Conservation (phyloP, 1,140 invertebrate species). For the Acromyrmex charruanus region DNA sequence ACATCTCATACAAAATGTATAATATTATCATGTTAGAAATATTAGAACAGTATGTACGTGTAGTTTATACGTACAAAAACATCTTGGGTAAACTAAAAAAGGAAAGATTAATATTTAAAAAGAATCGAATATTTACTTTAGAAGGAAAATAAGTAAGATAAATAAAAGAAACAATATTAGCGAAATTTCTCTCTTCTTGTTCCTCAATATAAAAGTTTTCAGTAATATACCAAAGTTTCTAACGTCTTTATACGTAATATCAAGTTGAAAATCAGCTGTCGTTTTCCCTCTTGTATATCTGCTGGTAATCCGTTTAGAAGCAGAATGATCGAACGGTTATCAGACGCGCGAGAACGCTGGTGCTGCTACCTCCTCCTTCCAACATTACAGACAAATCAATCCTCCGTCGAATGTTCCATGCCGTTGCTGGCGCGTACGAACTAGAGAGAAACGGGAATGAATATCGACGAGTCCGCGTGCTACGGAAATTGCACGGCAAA, state of each 20-base stretch:
- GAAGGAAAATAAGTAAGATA: too few species aligned
- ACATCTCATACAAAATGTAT: background rate
- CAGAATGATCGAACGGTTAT: slow-evolving; percentile 54
- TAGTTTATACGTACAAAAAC: background rate
- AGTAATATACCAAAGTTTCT: background rate
- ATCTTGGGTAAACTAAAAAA: background rate
- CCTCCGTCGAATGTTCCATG: slow-evolving; percentile 59
- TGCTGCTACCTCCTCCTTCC: slow-evolving; percentile 22
- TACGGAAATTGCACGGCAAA: slow-evolving; percentile 68
- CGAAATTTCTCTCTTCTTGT: background rate
- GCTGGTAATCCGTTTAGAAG: slow-evolving; percentile 38
- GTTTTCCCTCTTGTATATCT: slow-evolving; percentile 38
- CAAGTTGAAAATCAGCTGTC: slow-evolving; percentile 23
- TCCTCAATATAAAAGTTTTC: background rate
- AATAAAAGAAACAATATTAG: background rate
- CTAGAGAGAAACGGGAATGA: slow-evolving; percentile 66
- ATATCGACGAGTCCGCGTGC: slow-evolving; percentile 67
- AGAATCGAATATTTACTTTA: background rate
- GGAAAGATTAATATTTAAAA: background rate
- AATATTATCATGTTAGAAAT: too few species aligned
- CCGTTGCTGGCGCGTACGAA: slow-evolving; percentile 41
- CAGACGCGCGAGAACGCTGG: slow-evolving; percentile 4
- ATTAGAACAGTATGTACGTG: background rate
- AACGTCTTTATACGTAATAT: background rate
- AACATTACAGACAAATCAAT: slow-evolving; percentile 69